A percentile compares a stretch with the other conserved stretches of the same genome.
Conservation (phyloP, 2,797 vertebrate species). For the Loriculus beryllinus region DNA sequence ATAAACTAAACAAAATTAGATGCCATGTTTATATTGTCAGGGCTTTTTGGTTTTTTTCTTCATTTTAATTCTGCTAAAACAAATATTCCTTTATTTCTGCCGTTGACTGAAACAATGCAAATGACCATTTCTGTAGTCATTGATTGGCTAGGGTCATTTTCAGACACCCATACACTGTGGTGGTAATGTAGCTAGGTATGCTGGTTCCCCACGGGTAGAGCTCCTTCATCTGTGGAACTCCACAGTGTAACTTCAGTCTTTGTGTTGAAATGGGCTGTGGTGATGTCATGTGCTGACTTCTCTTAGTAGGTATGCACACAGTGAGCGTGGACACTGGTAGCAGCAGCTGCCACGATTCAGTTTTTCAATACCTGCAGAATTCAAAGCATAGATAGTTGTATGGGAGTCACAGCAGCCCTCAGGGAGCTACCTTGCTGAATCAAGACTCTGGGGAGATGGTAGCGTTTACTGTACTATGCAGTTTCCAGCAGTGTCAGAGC, state of each 20-base stretch:
- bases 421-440: neutral
- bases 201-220: neutral
- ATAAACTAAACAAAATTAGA: neutral
- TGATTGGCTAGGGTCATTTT: neutral
- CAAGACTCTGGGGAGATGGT: neutral
- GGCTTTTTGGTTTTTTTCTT: neutral
- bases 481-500: neutral
- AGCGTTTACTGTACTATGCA: neutral
- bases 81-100: neutral
- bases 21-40: neutral
- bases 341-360: neutral
- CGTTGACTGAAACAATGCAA: neutral
- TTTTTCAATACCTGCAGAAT: neutral
- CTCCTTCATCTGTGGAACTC: neutral
- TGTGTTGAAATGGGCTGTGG: rapidly evolving
- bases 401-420: neutral
- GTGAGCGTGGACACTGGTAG: neutral
- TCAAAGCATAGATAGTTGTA: neutral
- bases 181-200: rapidly evolving
- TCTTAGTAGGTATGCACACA: neutral
- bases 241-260: neutral
- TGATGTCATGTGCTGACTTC: neutral
- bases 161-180: rapidly evolving
- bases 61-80: neutral
- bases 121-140: neutral